Evolutionary conservation across 2,113 vertebrate species (phyloP).

Genomic region (Syngnathus scovelli): DNA sequence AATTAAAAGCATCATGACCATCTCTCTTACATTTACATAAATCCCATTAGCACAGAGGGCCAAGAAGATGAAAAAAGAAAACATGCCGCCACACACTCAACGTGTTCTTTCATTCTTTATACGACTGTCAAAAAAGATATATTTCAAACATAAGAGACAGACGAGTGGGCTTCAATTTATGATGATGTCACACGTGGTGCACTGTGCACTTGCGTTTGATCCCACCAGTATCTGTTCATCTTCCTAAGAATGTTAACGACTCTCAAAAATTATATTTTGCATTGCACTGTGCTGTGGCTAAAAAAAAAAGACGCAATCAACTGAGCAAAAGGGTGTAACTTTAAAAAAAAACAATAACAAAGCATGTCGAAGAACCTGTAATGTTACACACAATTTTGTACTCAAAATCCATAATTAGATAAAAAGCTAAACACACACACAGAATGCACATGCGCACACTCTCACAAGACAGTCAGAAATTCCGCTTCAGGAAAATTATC

Average conservation of each 20-base stretch:
- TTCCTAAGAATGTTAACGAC: not conserved
- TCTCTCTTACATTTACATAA: not conserved
- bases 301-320: not conserved
- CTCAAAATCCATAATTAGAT: not conserved
- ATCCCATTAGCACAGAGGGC: not conserved
- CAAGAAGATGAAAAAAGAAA: not conserved
- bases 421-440: not conserved
- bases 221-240: not conserved
- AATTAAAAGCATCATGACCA: not conserved
- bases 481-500: constrained; percentile 10
- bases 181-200: not conserved
- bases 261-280: not conserved
- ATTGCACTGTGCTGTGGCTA: not conserved
- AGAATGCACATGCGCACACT: not conserved
- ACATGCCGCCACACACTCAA: not conserved
- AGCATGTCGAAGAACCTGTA: not conserved
- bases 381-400: not conserved
- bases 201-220: not conserved
- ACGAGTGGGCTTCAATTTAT: not conserved
- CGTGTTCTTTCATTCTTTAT: not conserved
- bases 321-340: not conserved
- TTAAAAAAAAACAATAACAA: not conserved
- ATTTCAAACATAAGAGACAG: not conserved
- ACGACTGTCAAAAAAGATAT: not conserved
- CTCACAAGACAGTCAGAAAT: constrained; percentile 1